Base-by-base conservation (phyloP, 2,113 vertebrate species). In the Myrmophylax atrothorax region DNA sequence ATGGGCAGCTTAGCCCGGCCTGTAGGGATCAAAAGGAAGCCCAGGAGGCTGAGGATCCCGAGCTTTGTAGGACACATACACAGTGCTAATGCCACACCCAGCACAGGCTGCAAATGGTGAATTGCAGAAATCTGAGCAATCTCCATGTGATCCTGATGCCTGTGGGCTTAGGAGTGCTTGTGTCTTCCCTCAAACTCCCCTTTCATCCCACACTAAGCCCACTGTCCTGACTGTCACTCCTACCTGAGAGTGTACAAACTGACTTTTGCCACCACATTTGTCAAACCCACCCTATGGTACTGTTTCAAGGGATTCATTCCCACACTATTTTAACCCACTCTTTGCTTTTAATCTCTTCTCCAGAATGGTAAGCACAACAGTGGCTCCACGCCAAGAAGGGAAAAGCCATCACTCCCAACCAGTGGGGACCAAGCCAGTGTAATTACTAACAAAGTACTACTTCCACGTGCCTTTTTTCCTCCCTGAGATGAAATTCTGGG, bases 341-440 rank as follows among this genome's bases (percentile, higher is more conserved):
- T 23, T 49, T 3, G 68, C 90, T 92, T 84, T 90, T 94, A 93
- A 96, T 93, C 88, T 49, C 76, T 94, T 94, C 79, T 88, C 93
- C 94, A 94, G 93, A 89, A 83, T 68, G 1, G 0, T 10, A 16
- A 96, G 79, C 85, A 97, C 96, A 97, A 96, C 92, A 89, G 90
- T 95, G 94, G 96, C 95, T 86, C 47, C 0, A 19, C 3, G 93
- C 96, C 96, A 96, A 94, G 72, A 64, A 74, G 72, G 93, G 76
- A 89, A 84, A 94, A 38, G 78, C 87, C 10, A 2, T 85, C 47
- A 29, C 84, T 85, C 42, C 23, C 24, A 75, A 83, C 63, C 26
- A 82, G 88, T 52, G 84, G 78, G 88, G 95, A 73, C 85, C 24
- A 5, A 74, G 67, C 46, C 87, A 77, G 75, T 2, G 53, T 87